Percentiles rank a stretch among this genome's conserved stretches.
phyloP scores from a whole-genome alignment of 2,888 invertebrate genomes.

The Stenchaetothrips biformis region DNA sequence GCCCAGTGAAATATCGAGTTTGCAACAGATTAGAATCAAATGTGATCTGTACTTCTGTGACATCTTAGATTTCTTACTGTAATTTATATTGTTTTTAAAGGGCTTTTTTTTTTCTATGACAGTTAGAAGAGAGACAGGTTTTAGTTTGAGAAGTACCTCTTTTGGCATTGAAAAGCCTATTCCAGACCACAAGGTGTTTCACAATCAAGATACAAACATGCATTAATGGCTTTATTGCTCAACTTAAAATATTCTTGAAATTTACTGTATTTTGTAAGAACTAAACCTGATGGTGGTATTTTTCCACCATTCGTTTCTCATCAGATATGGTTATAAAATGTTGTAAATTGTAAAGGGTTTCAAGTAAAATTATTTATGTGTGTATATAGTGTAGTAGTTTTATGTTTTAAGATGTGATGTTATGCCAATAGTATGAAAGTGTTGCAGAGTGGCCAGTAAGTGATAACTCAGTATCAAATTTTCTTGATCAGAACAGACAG shows the following conservation, averaged over 20 bases:
- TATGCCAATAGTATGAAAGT: not conserved
- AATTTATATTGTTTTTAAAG: not conserved
- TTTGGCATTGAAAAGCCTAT: not conserved
- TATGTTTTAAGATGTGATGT: not conserved
- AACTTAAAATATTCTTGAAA: not conserved
- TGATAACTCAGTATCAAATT: too few relatives aligned
- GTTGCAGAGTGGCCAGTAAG: not conserved
- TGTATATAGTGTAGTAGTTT: too few relatives aligned
- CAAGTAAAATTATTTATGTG: too few relatives aligned
- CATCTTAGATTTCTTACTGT: not conserved
- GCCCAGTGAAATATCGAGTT: not conserved
- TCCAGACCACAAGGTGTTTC: not conserved
- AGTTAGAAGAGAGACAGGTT: not conserved
- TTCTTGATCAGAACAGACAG: too few relatives aligned
- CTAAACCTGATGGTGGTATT: not conserved
- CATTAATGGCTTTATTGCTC: not conserved
- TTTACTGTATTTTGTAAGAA: not conserved
- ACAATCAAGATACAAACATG: not conserved
- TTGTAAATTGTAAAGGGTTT: not conserved
- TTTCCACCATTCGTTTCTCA: not conserved
- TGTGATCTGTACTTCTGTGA: not conserved
- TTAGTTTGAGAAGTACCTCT: not conserved
- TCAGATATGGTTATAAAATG: not conserved
- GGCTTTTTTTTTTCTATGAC: not conserved
- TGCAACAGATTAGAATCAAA: not conserved